Conservation (phyloP, 2,113 vertebrate species). For the Clupea harengus region DNA sequence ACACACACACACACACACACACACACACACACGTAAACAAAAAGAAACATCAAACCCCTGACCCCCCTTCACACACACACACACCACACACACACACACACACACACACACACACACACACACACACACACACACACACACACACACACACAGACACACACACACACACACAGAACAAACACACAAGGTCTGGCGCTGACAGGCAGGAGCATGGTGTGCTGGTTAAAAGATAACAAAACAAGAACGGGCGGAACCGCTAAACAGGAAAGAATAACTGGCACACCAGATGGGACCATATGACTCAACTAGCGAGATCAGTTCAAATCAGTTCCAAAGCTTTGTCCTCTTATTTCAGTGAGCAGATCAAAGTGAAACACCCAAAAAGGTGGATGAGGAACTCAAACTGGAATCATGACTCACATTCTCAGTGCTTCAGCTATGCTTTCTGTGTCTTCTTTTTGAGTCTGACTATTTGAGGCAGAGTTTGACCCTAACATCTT, state of each 20-base stretch:
- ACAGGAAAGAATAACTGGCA: neutral
- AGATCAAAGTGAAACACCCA: neutral
- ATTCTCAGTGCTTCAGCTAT: neutral
- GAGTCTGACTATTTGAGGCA: neutral
- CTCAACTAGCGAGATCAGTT: neutral
- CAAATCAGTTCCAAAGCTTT: neutral
- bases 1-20: neutral
- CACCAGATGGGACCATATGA: neutral
- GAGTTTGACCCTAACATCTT: no score
- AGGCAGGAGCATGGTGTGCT: neutral
- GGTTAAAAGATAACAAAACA: conserved; percentile 7
- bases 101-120: neutral
- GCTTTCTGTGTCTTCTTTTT: neutral
- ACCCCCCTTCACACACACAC: neutral
- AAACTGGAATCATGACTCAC: neutral
- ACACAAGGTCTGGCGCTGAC: neutral
- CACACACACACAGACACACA: conserved; percentile 2
- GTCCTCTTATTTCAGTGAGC: neutral
- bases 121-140: neutral
- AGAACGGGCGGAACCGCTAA: neutral
- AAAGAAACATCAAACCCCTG: neutral
- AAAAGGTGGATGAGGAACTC: neutral
- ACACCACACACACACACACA: neutral
- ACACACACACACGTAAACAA: conserved; percentile 5
- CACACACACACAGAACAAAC: neutral